Evolutionary conservation across 2,797 vertebrate species (phyloP).

Genomic region (Propithecus deckenii): DNA sequence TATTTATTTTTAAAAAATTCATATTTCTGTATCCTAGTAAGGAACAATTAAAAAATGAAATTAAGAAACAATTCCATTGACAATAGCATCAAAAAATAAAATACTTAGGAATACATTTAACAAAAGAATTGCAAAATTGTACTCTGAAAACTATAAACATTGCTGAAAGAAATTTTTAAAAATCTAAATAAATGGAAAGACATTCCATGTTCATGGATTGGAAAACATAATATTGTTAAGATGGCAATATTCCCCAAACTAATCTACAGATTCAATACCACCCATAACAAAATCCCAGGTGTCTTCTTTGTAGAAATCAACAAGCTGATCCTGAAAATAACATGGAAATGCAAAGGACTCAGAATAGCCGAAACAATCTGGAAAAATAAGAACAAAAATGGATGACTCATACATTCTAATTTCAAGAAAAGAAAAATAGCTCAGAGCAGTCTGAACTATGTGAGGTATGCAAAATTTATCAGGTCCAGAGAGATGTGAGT

Average conservation of each 20-base stretch:
- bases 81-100: no score
- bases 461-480: no score
- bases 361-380: background rate
- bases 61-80: background rate
- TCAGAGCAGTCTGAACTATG: no score
- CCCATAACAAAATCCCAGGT: background rate
- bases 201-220: background rate
- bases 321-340: background rate
- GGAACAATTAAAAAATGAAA: background rate
- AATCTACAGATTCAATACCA: background rate
- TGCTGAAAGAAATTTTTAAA: background rate
- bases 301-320: background rate
- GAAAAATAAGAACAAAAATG: background rate
- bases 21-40: background rate
- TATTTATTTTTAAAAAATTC: background rate
- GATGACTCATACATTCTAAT: background rate
- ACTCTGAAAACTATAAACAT: background rate
- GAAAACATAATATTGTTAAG: background rate
- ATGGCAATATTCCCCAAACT: background rate
- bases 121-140: background rate
- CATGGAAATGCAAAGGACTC: background rate
- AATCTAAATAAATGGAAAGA: background rate
- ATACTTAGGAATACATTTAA: background rate
- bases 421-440: background rate
- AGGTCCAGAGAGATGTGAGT: no score